Conservation (phyloP, 2,888 invertebrate genomes). For the Xestia sexstrigata region DNA sequence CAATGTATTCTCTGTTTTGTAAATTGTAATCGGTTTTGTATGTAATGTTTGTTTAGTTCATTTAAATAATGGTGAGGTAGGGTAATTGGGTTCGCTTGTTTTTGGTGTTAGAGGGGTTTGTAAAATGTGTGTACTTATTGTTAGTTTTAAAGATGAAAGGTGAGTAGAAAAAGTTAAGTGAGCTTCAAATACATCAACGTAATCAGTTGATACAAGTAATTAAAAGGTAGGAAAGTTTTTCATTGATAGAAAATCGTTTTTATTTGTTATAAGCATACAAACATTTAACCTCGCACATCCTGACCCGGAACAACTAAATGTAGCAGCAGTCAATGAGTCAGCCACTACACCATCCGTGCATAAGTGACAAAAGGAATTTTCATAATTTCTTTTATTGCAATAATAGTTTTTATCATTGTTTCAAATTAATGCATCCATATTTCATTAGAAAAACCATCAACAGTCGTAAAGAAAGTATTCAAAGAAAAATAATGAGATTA, state of each 20-base stretch:
- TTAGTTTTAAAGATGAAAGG: neutral
- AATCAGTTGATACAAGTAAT: neutral
- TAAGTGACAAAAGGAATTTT: neutral
- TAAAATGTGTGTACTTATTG: neutral
- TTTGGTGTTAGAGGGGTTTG: slow-evolving; percentile 14
- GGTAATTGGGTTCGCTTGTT: slow-evolving; percentile 40
- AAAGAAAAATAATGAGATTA: neutral
- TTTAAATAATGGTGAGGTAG: slow-evolving; percentile 50
- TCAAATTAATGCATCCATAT: neutral
- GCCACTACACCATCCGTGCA: no score
- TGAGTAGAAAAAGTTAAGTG: neutral
- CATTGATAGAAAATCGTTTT: neutral
- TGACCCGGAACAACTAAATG: no score
- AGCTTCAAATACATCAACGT: no score
- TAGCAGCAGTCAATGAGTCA: no score
- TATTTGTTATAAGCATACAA: neutral
- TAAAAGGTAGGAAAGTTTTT: neutral
- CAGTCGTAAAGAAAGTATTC: neutral
- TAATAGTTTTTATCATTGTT: neutral
- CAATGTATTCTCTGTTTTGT: slow-evolving; percentile 60
- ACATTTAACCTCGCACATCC: no score
- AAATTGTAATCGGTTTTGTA: slow-evolving; percentile 62
- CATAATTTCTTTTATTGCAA: neutral
- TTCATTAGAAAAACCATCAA: neutral
- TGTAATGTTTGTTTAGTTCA: slow-evolving; percentile 53